Conservation (phyloP, 2,113 vertebrate genomes). For the Cololabis saira region DNA sequence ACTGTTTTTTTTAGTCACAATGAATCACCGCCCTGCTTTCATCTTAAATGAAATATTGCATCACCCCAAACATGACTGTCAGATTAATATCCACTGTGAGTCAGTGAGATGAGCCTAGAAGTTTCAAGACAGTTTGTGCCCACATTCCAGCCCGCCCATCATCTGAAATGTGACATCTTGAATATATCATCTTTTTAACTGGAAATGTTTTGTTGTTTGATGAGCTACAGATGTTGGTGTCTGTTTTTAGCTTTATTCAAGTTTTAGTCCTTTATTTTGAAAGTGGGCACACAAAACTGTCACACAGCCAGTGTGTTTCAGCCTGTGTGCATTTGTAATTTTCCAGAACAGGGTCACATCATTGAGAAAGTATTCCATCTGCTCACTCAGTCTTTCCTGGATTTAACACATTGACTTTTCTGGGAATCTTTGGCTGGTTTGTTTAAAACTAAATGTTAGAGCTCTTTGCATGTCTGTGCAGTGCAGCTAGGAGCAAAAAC, state of each 20-base stretch:
- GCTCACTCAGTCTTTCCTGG: constrained; percentile 49
- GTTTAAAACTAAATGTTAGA: neutral
- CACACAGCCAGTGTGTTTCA: neutral
- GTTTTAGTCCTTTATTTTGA: constrained; percentile 12
- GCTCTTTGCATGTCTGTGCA: neutral
- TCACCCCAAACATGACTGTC: constrained; percentile 20
- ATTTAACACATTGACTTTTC: constrained; percentile 24
- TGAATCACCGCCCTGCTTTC: constrained; percentile 48
- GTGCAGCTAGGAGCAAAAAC: neutral
- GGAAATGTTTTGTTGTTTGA: neutral
- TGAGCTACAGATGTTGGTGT: neutral
- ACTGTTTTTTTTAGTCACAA: constrained; percentile 13
- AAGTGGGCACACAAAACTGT: neutral
- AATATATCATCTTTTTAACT: too few species aligned
- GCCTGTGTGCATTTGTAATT: constrained; percentile 12
- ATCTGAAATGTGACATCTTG: neutral
- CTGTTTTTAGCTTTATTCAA: neutral
- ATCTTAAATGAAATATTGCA: constrained; percentile 42
- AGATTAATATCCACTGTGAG: neutral
- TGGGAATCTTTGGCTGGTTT: constrained; percentile 35
- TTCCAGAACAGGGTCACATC: constrained; percentile 24
- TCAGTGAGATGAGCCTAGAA: neutral
- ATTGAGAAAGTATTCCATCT: constrained; percentile 60
- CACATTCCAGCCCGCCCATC: neutral
- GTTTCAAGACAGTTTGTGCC: constrained; percentile 2